These are phyloP conservation scores for Percina caprodes DNA, from an alignment of 2,113 vertebrate species.

Conservation along the genomic window DNA sequence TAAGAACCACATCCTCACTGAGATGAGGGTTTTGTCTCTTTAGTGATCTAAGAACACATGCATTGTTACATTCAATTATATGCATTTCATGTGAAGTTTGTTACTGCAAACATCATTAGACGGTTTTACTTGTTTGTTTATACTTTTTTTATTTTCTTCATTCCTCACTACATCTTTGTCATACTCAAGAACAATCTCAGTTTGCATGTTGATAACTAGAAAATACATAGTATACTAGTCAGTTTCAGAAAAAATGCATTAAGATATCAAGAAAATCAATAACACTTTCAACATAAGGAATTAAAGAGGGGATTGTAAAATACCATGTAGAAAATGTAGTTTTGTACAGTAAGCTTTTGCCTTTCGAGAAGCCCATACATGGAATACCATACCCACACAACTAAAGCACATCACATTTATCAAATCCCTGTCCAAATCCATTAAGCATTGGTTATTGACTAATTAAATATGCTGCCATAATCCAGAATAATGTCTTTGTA, in stretches of 20 bases:
- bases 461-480: no score
- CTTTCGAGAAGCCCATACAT: no score
- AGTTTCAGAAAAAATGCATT: neutral
- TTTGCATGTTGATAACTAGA: neutral
- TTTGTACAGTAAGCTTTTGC: no score
- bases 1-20: slow-evolving; percentile 89
- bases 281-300: neutral
- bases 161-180: neutral
- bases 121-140: neutral
- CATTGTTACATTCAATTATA: neutral
- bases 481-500: no score
- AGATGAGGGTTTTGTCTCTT: slow-evolving; percentile 88
- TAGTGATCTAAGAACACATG: slow-evolving; percentile 81
- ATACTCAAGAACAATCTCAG: neutral
- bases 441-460: no score
- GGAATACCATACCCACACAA: no score
- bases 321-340: no score
- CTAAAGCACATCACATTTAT: no score
- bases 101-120: neutral
- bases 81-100: neutral
- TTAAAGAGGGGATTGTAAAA: no score
- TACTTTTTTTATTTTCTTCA: neutral
- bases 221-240: neutral
- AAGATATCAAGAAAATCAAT: neutral
- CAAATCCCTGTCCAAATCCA: no score